Evolutionary conservation across 2,113 vertebrate genomes (phyloP), one percentile per base, ranked within the genome.

Genomic region (Psophia crepitans): DNA sequence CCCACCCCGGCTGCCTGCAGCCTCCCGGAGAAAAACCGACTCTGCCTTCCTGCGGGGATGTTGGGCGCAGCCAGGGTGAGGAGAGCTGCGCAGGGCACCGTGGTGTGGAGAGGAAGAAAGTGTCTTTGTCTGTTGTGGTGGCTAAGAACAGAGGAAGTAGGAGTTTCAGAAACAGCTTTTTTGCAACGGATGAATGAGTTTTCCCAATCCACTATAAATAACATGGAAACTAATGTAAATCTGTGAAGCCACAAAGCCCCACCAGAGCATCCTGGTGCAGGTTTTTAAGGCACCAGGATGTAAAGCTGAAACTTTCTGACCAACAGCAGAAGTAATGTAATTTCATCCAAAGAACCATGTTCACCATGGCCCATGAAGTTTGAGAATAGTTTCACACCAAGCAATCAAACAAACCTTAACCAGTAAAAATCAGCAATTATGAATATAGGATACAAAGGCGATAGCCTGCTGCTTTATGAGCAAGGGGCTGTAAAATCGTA

Each of bases 171-270:
- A 94, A 78, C 60, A 48, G 35, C 44, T 71, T 71, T 93, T 84
- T 87, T 86, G 64, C 41, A 74, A 73, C 0, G 8, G 86, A 39
- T 56, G 75, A 91, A 53, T 10, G 53, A 76, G 26, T 88, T 63
- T 89, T 92, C 65, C 66, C 7, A 0, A 85, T 48, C 56, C 73
- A 32, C 41, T 46, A 21, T 22, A 91, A 93, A 81, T 68, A 92
- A 84, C 69, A 82, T 27, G 71, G 81, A 95, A 96, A 84, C 27
- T 21, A 81, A 86, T 22, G 57, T 79, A 93, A 94, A 96, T 66
- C 86, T 81, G 58, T 16, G 26, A 51, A 70, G 89, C 23, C 69
- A 61, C 51, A 82, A 93, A 90, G 78, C 73, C 65, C 82, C 39
- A 20, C 16, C 41, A 26, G 28, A 56, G 70, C 43, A 80, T 93